Percentiles rank a stretch among this genome's conserved stretches.
phyloP scores from a whole-genome alignment of 2,888 invertebrate species.

The Agrotis segetum region DNA sequence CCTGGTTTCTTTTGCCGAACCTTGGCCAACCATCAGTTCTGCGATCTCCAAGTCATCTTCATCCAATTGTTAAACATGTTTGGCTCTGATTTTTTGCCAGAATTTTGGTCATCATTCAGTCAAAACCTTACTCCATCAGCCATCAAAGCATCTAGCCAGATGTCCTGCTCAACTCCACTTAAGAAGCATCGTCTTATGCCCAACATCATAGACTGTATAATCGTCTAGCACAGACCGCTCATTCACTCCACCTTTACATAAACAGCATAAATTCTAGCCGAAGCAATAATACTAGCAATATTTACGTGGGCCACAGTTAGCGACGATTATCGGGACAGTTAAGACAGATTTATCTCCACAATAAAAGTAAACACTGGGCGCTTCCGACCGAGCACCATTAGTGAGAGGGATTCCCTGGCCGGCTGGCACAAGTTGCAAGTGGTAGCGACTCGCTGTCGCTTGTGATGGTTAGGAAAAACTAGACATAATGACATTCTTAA shows the following conservation, averaged over 20 bases:
- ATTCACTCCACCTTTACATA: conserved; percentile 35
- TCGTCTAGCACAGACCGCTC: conserved; percentile 15
- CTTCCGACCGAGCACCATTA: conserved; percentile 84
- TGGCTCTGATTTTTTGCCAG: too few relatives aligned
- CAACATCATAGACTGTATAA: neutral
- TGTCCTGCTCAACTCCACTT: too few relatives aligned
- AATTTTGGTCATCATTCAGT: too few relatives aligned
- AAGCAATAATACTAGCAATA: conserved; percentile 66
- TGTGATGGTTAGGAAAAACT: neutral
- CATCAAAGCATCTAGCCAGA: too few relatives aligned
- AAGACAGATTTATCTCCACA: conserved; percentile 89
- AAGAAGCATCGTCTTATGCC: too few relatives aligned
- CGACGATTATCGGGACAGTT: conserved; percentile 88
- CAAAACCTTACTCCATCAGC: too few relatives aligned
- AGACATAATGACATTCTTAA: neutral
- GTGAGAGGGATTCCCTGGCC: conserved; percentile 80
- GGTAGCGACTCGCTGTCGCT: conserved; percentile 32
- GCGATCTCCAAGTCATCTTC: too few relatives aligned
- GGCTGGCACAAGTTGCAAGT: conserved; percentile 46
- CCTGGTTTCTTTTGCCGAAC: too few relatives aligned
- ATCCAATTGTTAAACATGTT: too few relatives aligned
- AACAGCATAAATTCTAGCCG: conserved; percentile 50
- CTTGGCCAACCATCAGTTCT: too few relatives aligned
- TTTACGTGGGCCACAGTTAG: conserved; percentile 82
- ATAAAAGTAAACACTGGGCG: conserved; percentile 88